Base-by-base conservation (phyloP, 2,888 invertebrate species). In the Calameuta idolon region DNA sequence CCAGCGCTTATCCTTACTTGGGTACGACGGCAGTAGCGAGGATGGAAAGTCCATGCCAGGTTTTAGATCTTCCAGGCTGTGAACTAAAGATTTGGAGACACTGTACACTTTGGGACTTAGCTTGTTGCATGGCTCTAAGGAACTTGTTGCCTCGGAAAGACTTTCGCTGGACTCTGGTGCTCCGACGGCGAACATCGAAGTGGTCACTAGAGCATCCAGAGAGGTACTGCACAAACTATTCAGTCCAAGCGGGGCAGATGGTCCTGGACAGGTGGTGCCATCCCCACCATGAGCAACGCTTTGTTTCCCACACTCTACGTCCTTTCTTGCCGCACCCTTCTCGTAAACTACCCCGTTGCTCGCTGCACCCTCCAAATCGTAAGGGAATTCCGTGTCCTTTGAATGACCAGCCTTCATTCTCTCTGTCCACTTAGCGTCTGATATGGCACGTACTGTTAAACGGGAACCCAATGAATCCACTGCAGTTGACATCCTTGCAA, bases 21-120 rank as follows among this genome's bases (percentile, higher is more conserved):
- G 82, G 77, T 83, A 86, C 12, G 85, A 83, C 77, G 87, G 87
- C 69, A 86, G 81, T n/a, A 84, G 81, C 1, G 84, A 81, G 37
- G 83, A 80, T 15, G 83, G 81, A 78, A 85, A 90, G 83, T 84
- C 87, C 77, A 83, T 84, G 11, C 84, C 86, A 4, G 89, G 86
- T 81, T 92, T 92, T 12, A 92, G 81, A 81, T 92, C 90, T 81
- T 92, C 92, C 79, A 92, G 85, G 80, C 92, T 92, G 80, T 92
- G 92, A 55, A 88, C 89, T 55, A 90, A 75, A 0, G 89, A 89
- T 79, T 89, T 89, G 1, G 93, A 89, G 5, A 93, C 85, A n/a
- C 93, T 93, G 87, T 94, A 95, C 40, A 94, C 95, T 92, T 95
- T 95, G 0, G 95, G 94, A 86, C 95, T 95, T 30, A 95, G 91